Evolutionary conservation across 2,113 vertebrate species (phyloP).

Genomic region (Myiozetetes cayanensis): DNA sequence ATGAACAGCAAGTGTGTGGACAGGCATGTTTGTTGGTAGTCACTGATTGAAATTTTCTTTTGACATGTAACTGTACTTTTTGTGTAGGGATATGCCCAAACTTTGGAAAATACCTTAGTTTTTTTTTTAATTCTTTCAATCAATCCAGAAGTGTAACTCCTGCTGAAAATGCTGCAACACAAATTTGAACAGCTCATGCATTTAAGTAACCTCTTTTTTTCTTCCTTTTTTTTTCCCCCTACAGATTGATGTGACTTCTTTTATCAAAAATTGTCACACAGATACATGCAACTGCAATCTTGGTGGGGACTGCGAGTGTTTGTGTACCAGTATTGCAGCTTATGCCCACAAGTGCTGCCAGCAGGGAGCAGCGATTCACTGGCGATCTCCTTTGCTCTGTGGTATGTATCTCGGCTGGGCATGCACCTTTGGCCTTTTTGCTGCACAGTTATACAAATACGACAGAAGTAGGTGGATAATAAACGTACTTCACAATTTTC

Average conservation of each 20-base stretch:
- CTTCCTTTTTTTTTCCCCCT: background rate
- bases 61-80: background rate
- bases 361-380: slow-evolving; percentile 86
- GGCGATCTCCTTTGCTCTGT: slow-evolving; percentile 89
- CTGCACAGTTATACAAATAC: background rate
- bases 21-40: background rate
- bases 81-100: background rate
- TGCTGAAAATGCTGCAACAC: background rate
- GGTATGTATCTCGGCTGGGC: slow-evolving; percentile 75
- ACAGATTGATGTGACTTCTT: slow-evolving; percentile 97
- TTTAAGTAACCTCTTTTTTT: background rate
- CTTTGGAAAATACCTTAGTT: background rate
- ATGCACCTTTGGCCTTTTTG: background rate
- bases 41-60: background rate
- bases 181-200: background rate
- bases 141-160: background rate
- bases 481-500: background rate
- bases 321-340: slow-evolving; percentile 94
- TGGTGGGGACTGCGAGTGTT: slow-evolving; percentile 94
- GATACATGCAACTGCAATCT: slow-evolving; percentile 97
- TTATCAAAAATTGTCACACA: slow-evolving; percentile 95
- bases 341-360: slow-evolving; percentile 97
- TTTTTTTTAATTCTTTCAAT: background rate
- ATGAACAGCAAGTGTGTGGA: background rate
- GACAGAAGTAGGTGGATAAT: background rate